phyloP scores from a whole-genome alignment of 2,797 vertebrate species.

The Paratrypauchen microcephalus region DNA sequence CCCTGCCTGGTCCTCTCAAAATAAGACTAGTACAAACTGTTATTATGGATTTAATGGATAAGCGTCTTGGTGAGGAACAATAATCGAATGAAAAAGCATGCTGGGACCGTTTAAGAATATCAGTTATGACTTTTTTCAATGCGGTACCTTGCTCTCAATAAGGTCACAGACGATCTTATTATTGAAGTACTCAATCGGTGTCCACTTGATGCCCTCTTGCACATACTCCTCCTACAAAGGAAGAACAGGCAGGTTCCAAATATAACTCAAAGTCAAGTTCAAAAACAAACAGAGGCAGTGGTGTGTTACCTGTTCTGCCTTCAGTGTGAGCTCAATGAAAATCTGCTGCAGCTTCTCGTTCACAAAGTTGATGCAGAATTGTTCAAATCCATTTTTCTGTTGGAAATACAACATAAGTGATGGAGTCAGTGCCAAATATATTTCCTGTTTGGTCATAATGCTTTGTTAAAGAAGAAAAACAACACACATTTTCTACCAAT shows the following conservation, averaged over 20 bases:
- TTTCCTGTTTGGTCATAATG: slow-evolving; percentile 39
- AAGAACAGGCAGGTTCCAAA: background rate
- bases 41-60: slow-evolving; percentile 67
- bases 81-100: slow-evolving; percentile 60
- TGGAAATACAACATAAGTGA: slow-evolving; percentile 33
- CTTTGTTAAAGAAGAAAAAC: slow-evolving; percentile 45
- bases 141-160: slow-evolving; percentile 92
- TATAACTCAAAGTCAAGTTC: background rate
- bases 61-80: slow-evolving; percentile 52
- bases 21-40: slow-evolving; percentile 46
- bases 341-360: slow-evolving; percentile 99
- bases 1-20: slow-evolving; percentile 36
- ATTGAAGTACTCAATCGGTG: slow-evolving; percentile 95
- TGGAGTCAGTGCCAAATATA: slow-evolving; percentile 28
- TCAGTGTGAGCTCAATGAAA: slow-evolving; percentile 96
- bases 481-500: slow-evolving; percentile 24
- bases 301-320: slow-evolving; percentile 92
- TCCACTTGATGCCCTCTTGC: slow-evolving; percentile 96
- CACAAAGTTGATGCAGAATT: slow-evolving; percentile 99
- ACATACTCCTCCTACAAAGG: slow-evolving; percentile 91
- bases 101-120: slow-evolving; percentile 42
- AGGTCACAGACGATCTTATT: slow-evolving; percentile 98
- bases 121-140: background rate
- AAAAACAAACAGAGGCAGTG: background rate
- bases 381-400: slow-evolving; percentile 99